Percentiles rank a stretch among this genome's conserved stretches.
phyloP scores from a whole-genome alignment of 2,113 vertebrate genomes.

The Callorhinus ursinus region DNA sequence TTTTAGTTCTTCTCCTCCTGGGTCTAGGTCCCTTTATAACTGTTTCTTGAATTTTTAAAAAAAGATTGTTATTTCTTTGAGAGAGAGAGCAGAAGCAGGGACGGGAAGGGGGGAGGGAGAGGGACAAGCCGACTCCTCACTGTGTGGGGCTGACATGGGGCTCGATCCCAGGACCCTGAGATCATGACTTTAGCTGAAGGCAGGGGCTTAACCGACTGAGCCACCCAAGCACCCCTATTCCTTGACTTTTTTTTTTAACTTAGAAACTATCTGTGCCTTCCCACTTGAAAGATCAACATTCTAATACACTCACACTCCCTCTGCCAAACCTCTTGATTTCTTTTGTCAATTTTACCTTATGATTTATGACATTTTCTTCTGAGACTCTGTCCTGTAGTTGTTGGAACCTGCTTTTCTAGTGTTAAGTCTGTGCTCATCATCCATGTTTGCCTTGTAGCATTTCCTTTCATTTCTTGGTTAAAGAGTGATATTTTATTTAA shows the following conservation, averaged over 20 bases:
- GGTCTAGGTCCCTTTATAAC: background rate
- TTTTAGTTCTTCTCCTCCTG: background rate
- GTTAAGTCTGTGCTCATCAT: background rate
- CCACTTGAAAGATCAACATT: background rate
- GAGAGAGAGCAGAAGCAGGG: background rate
- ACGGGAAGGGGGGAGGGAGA: background rate
- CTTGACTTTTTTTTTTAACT: background rate
- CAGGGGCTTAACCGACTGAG: background rate
- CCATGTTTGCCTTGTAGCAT: background rate
- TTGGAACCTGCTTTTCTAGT: background rate
- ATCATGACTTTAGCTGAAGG: background rate
- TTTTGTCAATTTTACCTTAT: background rate
- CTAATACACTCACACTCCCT: background rate
- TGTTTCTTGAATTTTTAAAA: background rate
- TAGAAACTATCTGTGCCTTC: background rate
- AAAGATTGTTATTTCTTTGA: background rate
- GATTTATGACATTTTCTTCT: background rate
- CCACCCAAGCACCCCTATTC: background rate
- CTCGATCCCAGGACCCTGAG: background rate
- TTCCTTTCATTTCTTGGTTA: background rate
- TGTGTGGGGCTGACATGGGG: background rate
- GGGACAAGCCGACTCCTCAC: background rate
- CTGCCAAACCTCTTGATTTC: background rate
- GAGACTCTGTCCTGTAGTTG: background rate
- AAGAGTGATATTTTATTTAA: background rate